Base-by-base conservation (phyloP, 2,888 invertebrate genomes). In the Hypena proboscidalis region DNA sequence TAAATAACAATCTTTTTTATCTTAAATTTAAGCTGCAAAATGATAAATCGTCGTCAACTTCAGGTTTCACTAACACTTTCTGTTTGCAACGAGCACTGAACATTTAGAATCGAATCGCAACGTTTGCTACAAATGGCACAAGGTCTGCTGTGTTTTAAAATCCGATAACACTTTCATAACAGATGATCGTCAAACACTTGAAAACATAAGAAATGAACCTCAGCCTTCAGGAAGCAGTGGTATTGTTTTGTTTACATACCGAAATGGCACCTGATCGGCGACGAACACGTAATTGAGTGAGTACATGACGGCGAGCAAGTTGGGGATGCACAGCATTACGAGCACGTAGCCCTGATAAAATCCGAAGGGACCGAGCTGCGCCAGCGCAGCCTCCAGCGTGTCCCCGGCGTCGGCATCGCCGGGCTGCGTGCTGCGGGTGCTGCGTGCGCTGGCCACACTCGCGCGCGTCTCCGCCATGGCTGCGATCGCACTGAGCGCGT, bases 241-340 rank as follows among this genome's bases (percentile, higher is more conserved):
- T 10, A 9, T 11, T 4, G 5, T 25, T 2, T 3, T 13, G n/a
- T 14, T n/a, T 31, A 17, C 82, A 77, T 67, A 93, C 93, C 93
- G 89, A 70, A 92, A 92, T 0, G 89, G 83, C 42, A 92, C 85
- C 58, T 81, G 79, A 38, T 92, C 92, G 0, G 93, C 92, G 0
- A 92, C 92, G 69, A 93, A 93, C 41, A 92, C 85, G 58, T 92
- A 93, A 66, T 90, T 92, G 32, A 93, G 77, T 1, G 90, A 83
- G 67, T 90, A 92, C 77, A 92, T 88, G 17, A 92, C 90, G 1
- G 92, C 80, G 32, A 93, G 79, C 36, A 92, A 50, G 53, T 90
- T 85, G n/a, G 93, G 92, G 33, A 92, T 47, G 50, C 83, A 85
- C 40, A 87, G 70, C 67, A 90, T 69, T 19, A 80, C 15, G 32